Base-by-base conservation (phyloP, 2,113 vertebrate genomes). In the Procavia capensis region DNA sequence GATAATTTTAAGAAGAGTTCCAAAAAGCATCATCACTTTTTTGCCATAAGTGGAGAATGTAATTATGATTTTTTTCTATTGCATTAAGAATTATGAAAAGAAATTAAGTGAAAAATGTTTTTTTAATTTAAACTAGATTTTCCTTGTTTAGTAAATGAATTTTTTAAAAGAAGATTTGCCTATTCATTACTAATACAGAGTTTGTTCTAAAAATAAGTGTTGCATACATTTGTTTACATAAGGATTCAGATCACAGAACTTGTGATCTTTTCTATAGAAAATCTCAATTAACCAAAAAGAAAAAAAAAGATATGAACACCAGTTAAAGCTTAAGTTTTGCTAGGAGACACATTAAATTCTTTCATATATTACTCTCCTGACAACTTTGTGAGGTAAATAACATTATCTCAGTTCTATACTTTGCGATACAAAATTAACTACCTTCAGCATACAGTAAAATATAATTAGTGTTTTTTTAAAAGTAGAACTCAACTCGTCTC, bases 61-160 rank as follows among this genome's bases (percentile, higher is more conserved):
- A 92, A 87, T 93, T 57, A 59, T 14, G 25, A 22, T 47, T 27
- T 91, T 76, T 76, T 90, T 50, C 64, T 22, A 75, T 63, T 92
- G 9, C 13, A 54, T 76, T 66, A n/a, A 82, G 3, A 63, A n/a
- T 70, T 93, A 76, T 70, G 45, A 95, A 76, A 64, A 45, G 5
- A 92, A 84, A 9, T 5, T 74, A 66, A 82, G 14, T n/a, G 83
- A 94, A 34, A 96, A 29, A 43, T 68, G 2, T 1, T 85, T 41
- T 50, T 43, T 10, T 83, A 74, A 85, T 85, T 72, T 96, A 85
- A 97, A 95, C 0, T 0, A 17, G 59, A 29, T 43, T 36, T 2
- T 88, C 39, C 59, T 93, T 84, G 66, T 72, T 41, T 81, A 88
- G 31, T 81, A 89, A 96, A 91, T 72, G 43, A 92, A 90, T 57